Evolutionary conservation across 2,888 invertebrate genomes (phyloP).

Genomic region (Drosophila cracens): DNA sequence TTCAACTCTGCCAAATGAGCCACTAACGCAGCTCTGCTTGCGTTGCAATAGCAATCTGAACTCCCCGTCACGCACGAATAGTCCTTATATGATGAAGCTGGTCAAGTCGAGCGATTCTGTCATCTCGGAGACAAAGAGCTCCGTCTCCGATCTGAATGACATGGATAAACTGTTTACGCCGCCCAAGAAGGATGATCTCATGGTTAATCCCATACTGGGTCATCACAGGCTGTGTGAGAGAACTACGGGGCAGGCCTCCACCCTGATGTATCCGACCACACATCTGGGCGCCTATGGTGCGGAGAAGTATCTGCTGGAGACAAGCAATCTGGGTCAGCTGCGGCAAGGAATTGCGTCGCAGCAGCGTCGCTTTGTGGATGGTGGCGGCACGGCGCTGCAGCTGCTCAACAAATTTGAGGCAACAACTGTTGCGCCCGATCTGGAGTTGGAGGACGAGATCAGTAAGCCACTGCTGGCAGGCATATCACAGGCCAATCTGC

Average conservation of each 20-base stretch:
- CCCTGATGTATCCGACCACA: slow-evolving; percentile 75
- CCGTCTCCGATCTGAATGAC: slow-evolving; percentile 84
- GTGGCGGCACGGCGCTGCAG: slow-evolving; percentile 82
- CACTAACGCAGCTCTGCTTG: slow-evolving; percentile 86
- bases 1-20: slow-evolving; percentile 63
- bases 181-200: slow-evolving; percentile 84
- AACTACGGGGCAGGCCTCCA: slow-evolving; percentile 67
- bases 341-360: slow-evolving; percentile 53
- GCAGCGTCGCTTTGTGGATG: slow-evolving; percentile 79
- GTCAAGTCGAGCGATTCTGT: slow-evolving; percentile 85
- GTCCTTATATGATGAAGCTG: slow-evolving; percentile 84
- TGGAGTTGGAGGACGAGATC: slow-evolving; percentile 73
- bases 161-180: slow-evolving; percentile 84
- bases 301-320: slow-evolving; percentile 76
- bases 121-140: slow-evolving; percentile 85
- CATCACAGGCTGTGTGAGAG: slow-evolving; percentile 88
- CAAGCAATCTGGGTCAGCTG: slow-evolving; percentile 67
- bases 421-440: slow-evolving; percentile 13
- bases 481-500: slow-evolving; percentile 58
- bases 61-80: slow-evolving; percentile 85
- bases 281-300: slow-evolving; percentile 75
- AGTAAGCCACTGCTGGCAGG: slow-evolving; percentile 77
- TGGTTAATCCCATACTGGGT: slow-evolving; percentile 86
- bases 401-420: slow-evolving; percentile 71
- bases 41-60: slow-evolving; percentile 88